phyloP scores from a whole-genome alignment of 2,113 vertebrate genomes.

The Cephalopholis sonnerati region DNA sequence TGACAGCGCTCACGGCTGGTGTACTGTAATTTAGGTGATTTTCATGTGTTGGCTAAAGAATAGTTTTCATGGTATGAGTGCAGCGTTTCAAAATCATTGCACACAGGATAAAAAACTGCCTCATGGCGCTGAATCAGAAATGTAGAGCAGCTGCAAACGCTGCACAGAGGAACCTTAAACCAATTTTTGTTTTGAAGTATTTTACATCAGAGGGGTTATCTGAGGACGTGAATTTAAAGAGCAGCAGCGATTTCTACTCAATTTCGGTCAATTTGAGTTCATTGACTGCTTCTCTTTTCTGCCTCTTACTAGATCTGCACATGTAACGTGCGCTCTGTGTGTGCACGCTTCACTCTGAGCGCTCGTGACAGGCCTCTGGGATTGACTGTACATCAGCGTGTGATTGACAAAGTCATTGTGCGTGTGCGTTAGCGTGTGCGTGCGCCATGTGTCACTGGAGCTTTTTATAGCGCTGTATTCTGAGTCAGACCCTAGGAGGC shows the following conservation, averaged over 20 bases:
- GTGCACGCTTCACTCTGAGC: not conserved
- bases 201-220: slow-evolving; percentile 25
- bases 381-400: slow-evolving; percentile 69
- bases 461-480: slow-evolving; percentile 77
- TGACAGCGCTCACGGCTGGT: not conserved
- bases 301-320: slow-evolving; percentile 16
- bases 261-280: slow-evolving; percentile 16
- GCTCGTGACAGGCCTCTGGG: slow-evolving; percentile 47
- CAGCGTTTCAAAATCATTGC: slow-evolving; percentile 28
- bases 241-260: not conserved
- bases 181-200: slow-evolving; percentile 10
- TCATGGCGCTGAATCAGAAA: slow-evolving; percentile 32
- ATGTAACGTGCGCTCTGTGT: slow-evolving; percentile 8
- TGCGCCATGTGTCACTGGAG: slow-evolving; percentile 54
- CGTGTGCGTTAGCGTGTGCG: slow-evolving; percentile 28
- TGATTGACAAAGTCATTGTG: slow-evolving; percentile 73
- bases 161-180: not conserved
- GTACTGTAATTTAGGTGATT: not conserved
- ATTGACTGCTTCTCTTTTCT: not conserved
- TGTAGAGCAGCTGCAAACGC: slow-evolving; percentile 5
- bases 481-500: slow-evolving; percentile 77
- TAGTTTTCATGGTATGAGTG: not conserved
- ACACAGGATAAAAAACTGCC: slow-evolving; percentile 14
- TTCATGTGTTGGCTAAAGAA: slow-evolving; percentile 15
- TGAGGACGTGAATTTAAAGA: slow-evolving; percentile 23